phyloP scores from a whole-genome alignment of 2,888 invertebrate species.

The Cinara cedri region DNA sequence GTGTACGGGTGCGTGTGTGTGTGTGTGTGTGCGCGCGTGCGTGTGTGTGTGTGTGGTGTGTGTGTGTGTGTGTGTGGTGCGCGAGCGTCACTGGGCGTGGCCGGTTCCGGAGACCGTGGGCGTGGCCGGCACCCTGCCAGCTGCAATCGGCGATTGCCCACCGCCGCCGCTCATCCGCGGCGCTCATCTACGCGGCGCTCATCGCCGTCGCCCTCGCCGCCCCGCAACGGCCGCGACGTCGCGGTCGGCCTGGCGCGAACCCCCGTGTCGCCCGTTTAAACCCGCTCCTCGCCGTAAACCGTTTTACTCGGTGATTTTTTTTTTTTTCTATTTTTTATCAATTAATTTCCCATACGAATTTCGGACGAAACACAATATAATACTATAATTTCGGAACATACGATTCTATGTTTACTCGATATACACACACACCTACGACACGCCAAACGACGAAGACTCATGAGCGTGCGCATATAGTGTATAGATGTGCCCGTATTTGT shows the following conservation, averaged over 20 bases:
- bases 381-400: too few relatives aligned
- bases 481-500: too few relatives aligned
- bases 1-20: not conserved
- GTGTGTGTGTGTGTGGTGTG: not conserved
- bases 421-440: too few relatives aligned
- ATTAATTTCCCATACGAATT: too few relatives aligned
- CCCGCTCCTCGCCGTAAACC: not conserved
- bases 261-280: not conserved
- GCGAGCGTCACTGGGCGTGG: conserved; percentile 14
- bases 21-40: not conserved
- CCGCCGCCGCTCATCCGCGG: conserved; percentile 36
- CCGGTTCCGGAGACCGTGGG: conserved; percentile 40
- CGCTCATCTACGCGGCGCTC: conserved; percentile 47
- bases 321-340: too few relatives aligned
- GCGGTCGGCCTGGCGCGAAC: not conserved
- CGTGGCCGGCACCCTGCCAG: conserved; percentile 52
- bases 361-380: too few relatives aligned
- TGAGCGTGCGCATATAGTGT: too few relatives aligned
- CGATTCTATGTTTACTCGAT: too few relatives aligned
- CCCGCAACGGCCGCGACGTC: conserved; percentile 28
- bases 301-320: too few relatives aligned
- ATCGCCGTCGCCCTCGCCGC: conserved; percentile 36
- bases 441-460: too few relatives aligned
- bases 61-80: not conserved
- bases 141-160: conserved; percentile 36